These are phyloP conservation scores for Polypterus senegalus DNA, from an alignment of 2,113 vertebrate species.

Conservation along the genomic window DNA sequence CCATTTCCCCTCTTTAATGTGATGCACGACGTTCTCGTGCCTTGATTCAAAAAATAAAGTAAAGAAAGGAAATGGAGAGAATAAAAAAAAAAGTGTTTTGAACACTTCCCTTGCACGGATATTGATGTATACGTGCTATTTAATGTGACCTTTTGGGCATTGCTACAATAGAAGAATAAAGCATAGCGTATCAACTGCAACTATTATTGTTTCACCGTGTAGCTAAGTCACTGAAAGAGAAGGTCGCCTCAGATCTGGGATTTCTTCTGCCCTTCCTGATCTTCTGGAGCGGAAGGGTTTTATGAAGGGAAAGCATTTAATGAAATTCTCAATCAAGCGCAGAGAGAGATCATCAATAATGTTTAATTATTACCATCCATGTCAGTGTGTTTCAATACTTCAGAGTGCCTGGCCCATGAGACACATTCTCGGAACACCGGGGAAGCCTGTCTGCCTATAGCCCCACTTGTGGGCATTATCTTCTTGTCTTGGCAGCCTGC, in stretches of 20 bases:
- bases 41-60: not conserved
- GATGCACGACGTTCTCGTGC: too few relatives aligned
- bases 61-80: not conserved
- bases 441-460: too few relatives aligned
- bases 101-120: not conserved
- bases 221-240: not conserved
- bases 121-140: not conserved
- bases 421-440: too few relatives aligned
- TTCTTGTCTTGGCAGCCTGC: not conserved
- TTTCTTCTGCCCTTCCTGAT: conserved; percentile 17
- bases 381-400: conserved; percentile 3
- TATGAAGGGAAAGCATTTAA: conserved; percentile 20
- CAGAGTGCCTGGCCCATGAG: not conserved
- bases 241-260: not conserved
- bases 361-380: conserved; percentile 25
- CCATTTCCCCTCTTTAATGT: too few relatives aligned
- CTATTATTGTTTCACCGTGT: not conserved
- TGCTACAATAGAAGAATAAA: not conserved
- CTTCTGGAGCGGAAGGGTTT: conserved; percentile 19
- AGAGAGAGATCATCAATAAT: conserved; percentile 24
- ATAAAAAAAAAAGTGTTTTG: not conserved
- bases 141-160: conserved; percentile 2
- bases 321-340: conserved; percentile 23
- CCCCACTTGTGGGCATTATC: not conserved
- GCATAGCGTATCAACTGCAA: not conserved